These are phyloP conservation scores for Sapajus apella DNA, from an alignment of 2,113 vertebrate species.

Conservation along the genomic window DNA sequence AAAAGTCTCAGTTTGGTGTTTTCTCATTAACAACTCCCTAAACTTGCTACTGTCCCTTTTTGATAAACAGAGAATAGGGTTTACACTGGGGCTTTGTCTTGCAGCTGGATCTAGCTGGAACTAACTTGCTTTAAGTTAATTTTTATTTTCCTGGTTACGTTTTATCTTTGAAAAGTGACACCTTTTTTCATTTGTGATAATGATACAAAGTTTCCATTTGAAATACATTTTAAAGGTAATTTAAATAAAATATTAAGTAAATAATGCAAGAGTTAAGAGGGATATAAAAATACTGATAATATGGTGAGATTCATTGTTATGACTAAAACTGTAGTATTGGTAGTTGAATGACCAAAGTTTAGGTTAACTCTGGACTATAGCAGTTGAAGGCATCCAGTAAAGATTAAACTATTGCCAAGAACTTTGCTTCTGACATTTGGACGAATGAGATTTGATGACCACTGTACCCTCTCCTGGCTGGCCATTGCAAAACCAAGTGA, in stretches of 20 bases:
- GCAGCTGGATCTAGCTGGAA: neutral
- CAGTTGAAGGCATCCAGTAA: neutral
- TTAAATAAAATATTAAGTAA: slow-evolving; percentile 18
- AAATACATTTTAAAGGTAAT: slow-evolving; percentile 20
- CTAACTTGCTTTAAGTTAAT: neutral
- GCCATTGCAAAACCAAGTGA: neutral
- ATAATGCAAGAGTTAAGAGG: neutral
- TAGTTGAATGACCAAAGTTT: neutral
- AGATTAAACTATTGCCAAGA: neutral
- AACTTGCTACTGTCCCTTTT: neutral
- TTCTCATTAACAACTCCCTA: neutral
- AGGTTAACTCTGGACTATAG: neutral
- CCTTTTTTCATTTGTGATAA: neutral
- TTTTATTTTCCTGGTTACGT: neutral
- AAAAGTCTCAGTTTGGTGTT: neutral
- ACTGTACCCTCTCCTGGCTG: neutral
- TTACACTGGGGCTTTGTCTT: neutral
- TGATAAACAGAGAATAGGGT: neutral
- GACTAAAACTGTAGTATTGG: neutral
- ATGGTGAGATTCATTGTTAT: neutral
- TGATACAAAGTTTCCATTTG: neutral
- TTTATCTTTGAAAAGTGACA: neutral
- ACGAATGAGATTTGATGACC: neutral
- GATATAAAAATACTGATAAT: neutral
- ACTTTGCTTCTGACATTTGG: neutral